Base-by-base conservation (phyloP, 2,797 vertebrate species). In the Rhabdomys pumilio region DNA sequence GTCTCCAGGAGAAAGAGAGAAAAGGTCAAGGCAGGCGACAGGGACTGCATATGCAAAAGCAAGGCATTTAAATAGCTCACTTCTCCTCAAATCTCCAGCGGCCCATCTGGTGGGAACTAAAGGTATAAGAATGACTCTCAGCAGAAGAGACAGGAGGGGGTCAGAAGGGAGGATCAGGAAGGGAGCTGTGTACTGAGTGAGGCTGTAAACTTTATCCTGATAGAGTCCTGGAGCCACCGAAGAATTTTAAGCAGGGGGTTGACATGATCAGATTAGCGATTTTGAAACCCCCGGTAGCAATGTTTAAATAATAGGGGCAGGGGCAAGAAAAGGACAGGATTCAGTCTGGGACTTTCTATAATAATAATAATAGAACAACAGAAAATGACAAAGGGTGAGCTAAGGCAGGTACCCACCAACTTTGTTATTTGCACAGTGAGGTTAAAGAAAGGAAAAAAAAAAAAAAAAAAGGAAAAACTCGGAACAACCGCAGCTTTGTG, bases 231-330 rank as follows among this genome's bases (percentile, higher is more conserved):
- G 20, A 96, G 44, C 53, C 89, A 55, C 1, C 0, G 57, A 76
- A 67, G 94, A 94, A 95, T 96, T 94, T 89, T 76, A 84, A 81
- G 26, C 59, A 81, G 47, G 19, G 3, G 12, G 72, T 3, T 81
- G 94, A 91, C 89, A 93, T 38, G 53, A 89, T 79, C 91, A 77
- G 72, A 81, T 88, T 81, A 57, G 86, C 79, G 80, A 95, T 96
- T 95, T 94, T 17, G n/a, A 92, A 97, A 91, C n/a, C 41, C 41
- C 63, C 15, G 75, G 72, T 83, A 57, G 77, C 44, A 67, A 24
- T 79, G 3, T 69, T 85, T 91, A 55, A 73, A 73, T 73, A 73
- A 20, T 67, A 29, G 20, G n/a, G 26, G 22, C 76, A 72, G 44
- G 3, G 29, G 3, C 22, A 53, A 26, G 13, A 34, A 82, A 77